phyloP scores from a whole-genome alignment of 2,888 invertebrate species.

The Cantharis rufa region DNA sequence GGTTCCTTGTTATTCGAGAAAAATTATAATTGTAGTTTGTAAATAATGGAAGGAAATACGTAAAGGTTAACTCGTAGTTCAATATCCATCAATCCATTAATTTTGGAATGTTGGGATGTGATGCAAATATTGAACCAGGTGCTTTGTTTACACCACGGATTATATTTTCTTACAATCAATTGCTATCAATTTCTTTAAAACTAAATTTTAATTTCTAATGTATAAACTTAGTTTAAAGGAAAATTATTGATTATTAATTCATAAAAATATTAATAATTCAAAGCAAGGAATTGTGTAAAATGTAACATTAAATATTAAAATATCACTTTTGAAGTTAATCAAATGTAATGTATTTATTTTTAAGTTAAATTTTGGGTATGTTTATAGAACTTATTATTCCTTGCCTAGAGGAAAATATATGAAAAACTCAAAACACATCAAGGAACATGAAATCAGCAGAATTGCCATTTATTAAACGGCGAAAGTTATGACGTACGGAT shows the following conservation, averaged over 20 bases:
- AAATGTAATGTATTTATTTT: background rate
- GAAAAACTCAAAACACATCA: slow-evolving; percentile 2
- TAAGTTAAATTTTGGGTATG: background rate
- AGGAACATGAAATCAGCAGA: background rate
- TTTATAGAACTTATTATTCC: background rate
- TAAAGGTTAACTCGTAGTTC: background rate
- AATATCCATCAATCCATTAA: background rate
- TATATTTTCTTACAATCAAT: background rate
- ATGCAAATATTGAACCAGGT: background rate
- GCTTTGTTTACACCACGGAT: background rate
- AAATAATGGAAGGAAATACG: background rate
- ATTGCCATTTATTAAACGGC: slow-evolving; percentile 17
- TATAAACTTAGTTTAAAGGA: background rate
- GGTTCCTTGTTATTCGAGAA: background rate
- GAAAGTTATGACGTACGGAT: slow-evolving; percentile 17
- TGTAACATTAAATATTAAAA: background rate
- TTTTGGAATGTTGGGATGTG: background rate
- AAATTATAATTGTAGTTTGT: background rate
- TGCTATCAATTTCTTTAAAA: background rate
- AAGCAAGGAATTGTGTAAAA: background rate
- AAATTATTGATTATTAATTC: background rate
- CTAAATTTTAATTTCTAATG: background rate
- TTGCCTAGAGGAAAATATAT: background rate
- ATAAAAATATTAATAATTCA: background rate
- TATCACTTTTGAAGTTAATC: background rate